Percentiles rank a stretch among this genome's conserved stretches.
phyloP scores from a whole-genome alignment of 1,140 invertebrate genomes.

The Drosophila azteca region DNA sequence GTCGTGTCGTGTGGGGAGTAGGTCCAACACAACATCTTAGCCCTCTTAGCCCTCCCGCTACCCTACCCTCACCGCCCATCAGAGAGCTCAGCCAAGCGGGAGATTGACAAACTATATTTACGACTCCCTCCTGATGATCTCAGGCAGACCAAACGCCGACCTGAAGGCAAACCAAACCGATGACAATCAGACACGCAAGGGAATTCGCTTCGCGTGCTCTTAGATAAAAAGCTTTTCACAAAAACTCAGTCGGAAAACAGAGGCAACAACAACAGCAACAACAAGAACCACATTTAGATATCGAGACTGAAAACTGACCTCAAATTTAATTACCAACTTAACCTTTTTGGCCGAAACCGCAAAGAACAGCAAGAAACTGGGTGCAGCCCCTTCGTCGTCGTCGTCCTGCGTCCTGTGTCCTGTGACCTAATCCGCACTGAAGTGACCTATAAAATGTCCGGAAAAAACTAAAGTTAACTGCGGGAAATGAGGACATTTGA shows the following conservation, averaged over 20 bases:
- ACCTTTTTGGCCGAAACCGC: slow-evolving; percentile 34
- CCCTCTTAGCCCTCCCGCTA: slow-evolving; percentile 20
- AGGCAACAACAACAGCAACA: background rate
- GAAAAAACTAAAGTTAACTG: slow-evolving; percentile 19
- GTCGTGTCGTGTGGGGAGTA: background rate
- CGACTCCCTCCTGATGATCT: slow-evolving; percentile 43
- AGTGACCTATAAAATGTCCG: slow-evolving; percentile 35
- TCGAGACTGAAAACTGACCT: slow-evolving; percentile 40
- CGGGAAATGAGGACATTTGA: slow-evolving; percentile 39
- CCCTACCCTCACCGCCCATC: background rate
- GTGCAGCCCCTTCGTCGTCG: slow-evolving; percentile 19
- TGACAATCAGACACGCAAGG: slow-evolving; percentile 58
- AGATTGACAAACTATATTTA: slow-evolving; percentile 57
- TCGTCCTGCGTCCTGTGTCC: no score
- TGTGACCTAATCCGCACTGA: slow-evolving; percentile 38
- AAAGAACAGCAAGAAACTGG: background rate
- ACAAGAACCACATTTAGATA: slow-evolving; percentile 35
- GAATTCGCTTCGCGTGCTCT: slow-evolving; percentile 32
- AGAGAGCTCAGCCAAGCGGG: slow-evolving; percentile 42
- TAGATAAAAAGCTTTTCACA: slow-evolving; percentile 36
- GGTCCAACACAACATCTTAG: background rate
- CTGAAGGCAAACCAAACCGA: slow-evolving; percentile 39
- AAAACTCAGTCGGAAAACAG: slow-evolving; percentile 2
- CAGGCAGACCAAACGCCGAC: slow-evolving; percentile 2
- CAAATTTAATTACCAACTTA: slow-evolving; percentile 59